Base-by-base conservation (phyloP, 2,797 vertebrate genomes). In the Cryptoblepharus egeriae region DNA sequence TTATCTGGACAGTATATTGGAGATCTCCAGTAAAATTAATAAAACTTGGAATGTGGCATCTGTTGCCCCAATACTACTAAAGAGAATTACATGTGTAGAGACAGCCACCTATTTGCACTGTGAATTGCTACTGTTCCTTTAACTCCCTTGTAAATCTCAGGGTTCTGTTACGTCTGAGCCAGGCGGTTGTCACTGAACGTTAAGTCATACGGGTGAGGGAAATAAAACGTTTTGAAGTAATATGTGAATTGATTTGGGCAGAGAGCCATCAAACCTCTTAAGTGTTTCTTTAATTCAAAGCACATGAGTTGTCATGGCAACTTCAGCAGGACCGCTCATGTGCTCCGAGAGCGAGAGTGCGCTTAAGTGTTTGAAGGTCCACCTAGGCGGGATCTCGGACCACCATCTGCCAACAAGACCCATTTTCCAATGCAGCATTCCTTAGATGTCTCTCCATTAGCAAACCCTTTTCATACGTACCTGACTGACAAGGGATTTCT, bases 281-380 rank as follows among this genome's bases (percentile, higher is more conserved):
- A 65, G 68, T 30, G 35, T 75, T 74, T 67, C 63, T 84, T 83
- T 60, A 39, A 30, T 85, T 87, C 71, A 86, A 72, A 77, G 49
- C 4, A 26, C 80, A 32, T 42, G 37, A 58, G 73, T 20, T 1
- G 68, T 79, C 82, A 85, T 85, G 6, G 65, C 69, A 74, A 49
- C 55, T 82, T 68, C 0, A 79, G 7, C 24, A 18, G 2, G 82
- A 22, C 76, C 35, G 52, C 49, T 24, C 28, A 30, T 68, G 24
- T 37, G 80, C 22, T 35, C 35, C 75, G 49, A 45, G 13, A 42
- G 42, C 65, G 61, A 67, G 28, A 73, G 55, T 49, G 58, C 60
- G 0, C 35, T 75, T 69, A 85, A 72, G 75, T 72, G 12, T 2
- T 2, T 78, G 87, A 57, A 64, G 42, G 65, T 37, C 55, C 30